Evolutionary conservation across 1,140 invertebrate genomes (phyloP).

Genomic region (Lucilia cuprina): DNA sequence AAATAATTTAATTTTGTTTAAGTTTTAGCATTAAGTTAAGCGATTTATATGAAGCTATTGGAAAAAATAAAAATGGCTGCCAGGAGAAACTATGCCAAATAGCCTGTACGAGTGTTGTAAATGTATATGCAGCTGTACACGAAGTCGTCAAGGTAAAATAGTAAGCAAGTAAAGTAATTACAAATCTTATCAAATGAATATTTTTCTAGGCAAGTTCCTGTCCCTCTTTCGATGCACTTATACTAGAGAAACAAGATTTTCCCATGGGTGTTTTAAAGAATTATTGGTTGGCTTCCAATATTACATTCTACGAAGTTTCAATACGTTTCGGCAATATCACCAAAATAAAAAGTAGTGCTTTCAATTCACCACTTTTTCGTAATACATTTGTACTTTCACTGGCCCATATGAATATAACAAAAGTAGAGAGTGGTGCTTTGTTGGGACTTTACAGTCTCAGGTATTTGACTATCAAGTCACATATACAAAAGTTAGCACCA

Average conservation of each 20-base stretch:
- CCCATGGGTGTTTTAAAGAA: conserved; percentile 35
- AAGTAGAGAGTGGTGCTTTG: conserved; percentile 43
- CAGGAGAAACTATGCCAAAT: background rate
- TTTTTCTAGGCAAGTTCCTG: conserved; percentile 12
- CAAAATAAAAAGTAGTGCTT: conserved; percentile 42
- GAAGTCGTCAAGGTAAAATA: background rate
- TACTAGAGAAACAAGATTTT: conserved; percentile 30
- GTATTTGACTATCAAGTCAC: conserved; percentile 45
- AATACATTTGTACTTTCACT: conserved; percentile 43
- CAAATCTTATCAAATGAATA: background rate
- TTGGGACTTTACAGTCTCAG: conserved; percentile 44
- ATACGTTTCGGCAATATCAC: conserved; percentile 38
- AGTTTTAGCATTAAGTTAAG: too few relatives aligned
- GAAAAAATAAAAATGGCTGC: background rate
- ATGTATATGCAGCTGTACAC: background rate
- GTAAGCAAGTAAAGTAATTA: background rate
- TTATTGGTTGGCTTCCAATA: conserved; percentile 39
- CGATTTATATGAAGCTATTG: background rate
- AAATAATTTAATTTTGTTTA: too few relatives aligned
- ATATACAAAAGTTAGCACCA: conserved; percentile 36
- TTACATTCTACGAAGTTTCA: conserved; percentile 38
- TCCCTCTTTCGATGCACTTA: background rate
- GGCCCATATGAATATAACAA: conserved; percentile 39
- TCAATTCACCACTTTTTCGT: conserved; percentile 42
- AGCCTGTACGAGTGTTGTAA: background rate